Base-by-base conservation (phyloP, 2,888 invertebrate species). In the Synanthedon andrenaeformis region DNA sequence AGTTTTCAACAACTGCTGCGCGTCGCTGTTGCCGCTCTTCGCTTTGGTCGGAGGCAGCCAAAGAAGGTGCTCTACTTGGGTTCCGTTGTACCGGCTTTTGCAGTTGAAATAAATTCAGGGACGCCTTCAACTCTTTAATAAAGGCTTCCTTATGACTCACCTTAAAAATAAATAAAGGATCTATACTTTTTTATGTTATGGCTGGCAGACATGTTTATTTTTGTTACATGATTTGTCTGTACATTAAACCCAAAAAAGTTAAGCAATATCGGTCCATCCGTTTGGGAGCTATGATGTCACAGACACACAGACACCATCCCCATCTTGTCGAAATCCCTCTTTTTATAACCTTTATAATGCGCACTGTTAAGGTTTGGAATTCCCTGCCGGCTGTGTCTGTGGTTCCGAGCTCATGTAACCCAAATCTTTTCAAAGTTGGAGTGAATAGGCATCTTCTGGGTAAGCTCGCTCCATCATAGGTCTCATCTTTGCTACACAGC, bases 71-170 rank as follows among this genome's bases (percentile, higher is more conserved):
- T 42, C 82, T 66, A 57, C 85, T 86, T 0, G 83, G 83, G 57
- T 86, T 86, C 3, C 83, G 73, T 1, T 83, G 66, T 0, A 86
- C 82, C 3, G 86, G 86, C 58, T 85, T 87, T 57, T 76, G 80
- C 0, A 82, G 69, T 55, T 84, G 82, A 65, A 76, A 77, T 66
- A 87, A 81, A 64, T 86, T 83, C 49, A 85, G 61, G 1, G 82
- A 87, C 0, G 84, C 72, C 61, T 75, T 81, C 56, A 89, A 62
- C 70, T 90, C 86, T 69, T 90, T 76, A 56, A 89, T 67, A 65
- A 90, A 73, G 51, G 88, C 79, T 69, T 90, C 75, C 72, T 90
- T 76, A 77, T 90, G 79, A 60, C 89, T 70, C 58, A 90, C 79
- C 90, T 90, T 87, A 71, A 79, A 53, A 35, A 35, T 5, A 35